Evolutionary conservation across 2,797 vertebrate genomes (phyloP), one percentile per base, ranked within the genome.

Genomic region (Epinephelus coioides): DNA sequence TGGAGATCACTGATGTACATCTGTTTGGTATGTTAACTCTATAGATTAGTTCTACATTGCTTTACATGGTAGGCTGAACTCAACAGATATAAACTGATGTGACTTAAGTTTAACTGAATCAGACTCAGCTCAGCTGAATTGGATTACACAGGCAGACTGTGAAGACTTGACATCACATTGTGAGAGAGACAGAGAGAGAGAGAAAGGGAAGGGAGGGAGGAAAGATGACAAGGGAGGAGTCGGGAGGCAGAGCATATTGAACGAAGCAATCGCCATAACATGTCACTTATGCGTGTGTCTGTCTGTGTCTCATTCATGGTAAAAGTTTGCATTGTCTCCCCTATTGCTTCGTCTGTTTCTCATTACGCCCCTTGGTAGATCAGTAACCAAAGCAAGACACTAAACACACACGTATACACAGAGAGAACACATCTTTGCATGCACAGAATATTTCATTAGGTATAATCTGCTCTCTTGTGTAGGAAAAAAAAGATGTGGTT

Each of bases 231-330:
- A 18, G 30, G 68, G 72, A 83, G 73, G 79, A 74, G 78, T 78
- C n/a, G 13, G 69, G 66, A 85, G 76, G 73, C 65, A 82, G 70
- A 74, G 56, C 51, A 51, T 81, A 67, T 59, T 88, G 61, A 89
- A 66, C 17, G 2, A 62, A 81, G 51, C 72, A 61, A 54, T 69
- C 10, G n/a, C 76, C 78, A 50, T 68, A 55, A 78, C 43, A 81
- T 76, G 76, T 72, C 59, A 78, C 47, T 71, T 50, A 7, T 76
- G 49, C 53, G 21, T 73, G 30, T 40, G 14, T 61, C 30, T 51
- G 55, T 15, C 14, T 44, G 25, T 54, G 50, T 69, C 47, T 73
- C 49, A 25, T 56, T 69, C 21, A 27, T 25, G 27, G 27, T 61
- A 8, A 44, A 71, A 15, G 12, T 84, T 83, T 17, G 12, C 38